phyloP scores from a whole-genome alignment of 2,113 vertebrate species.

The Sigmodon hispidus region DNA sequence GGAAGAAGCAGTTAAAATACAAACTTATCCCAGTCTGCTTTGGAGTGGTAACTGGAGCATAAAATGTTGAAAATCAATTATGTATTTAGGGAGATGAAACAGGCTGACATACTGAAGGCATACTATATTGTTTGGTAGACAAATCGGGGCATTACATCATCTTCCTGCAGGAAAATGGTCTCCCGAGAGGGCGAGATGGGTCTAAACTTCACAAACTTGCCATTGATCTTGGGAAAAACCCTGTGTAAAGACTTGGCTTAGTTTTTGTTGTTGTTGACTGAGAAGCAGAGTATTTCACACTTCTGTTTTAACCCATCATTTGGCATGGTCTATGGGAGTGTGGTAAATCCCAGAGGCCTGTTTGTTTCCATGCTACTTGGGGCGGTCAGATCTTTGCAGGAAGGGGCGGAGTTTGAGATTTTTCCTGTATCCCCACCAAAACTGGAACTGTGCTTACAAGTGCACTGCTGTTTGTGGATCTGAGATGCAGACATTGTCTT shows the following conservation, averaged over 20 bases:
- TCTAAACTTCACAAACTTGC: conserved; percentile 24
- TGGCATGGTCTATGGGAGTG: neutral
- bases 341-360: neutral
- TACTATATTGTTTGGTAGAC: conserved; percentile 65
- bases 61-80: conserved; percentile 78
- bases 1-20: conserved; percentile 54
- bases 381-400: conserved; percentile 8
- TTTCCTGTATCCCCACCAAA: neutral
- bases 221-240: conserved; percentile 19
- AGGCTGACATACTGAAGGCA: conserved; percentile 70
- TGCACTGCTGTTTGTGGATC: neutral
- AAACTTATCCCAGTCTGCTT: conserved; percentile 61
- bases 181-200: conserved; percentile 14
- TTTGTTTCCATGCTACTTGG: neutral
- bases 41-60: conserved; percentile 72
- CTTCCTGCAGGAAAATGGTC: conserved; percentile 46
- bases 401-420: neutral
- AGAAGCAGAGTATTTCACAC: conserved; percentile 29
- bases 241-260: conserved; percentile 1
- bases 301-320: neutral
- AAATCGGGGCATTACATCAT: conserved; percentile 51
- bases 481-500: neutral
- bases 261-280: conserved; percentile 4
- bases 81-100: conserved; percentile 75
- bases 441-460: neutral